Evolutionary conservation across 1,140 invertebrate species (phyloP), one percentile per base, ranked within the genome.

Genomic region (Pentalonia nigronervosa): DNA sequence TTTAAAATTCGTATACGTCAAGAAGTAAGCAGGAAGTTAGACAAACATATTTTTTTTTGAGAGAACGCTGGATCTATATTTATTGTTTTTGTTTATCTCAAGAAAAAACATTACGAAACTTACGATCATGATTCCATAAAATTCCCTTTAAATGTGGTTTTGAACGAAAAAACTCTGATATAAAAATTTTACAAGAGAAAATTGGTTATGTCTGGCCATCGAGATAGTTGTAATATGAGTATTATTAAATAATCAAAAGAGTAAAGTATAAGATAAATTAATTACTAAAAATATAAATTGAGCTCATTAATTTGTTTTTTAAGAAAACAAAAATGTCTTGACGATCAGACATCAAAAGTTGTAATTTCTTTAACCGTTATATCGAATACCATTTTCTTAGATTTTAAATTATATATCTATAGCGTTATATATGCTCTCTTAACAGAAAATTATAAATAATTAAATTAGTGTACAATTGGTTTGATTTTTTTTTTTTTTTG

Each of bases 221-320:
- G 17, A n/a, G 4, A n/a, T 76, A 76, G 20, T 76, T 76, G 60
- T n/a, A 76, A 76, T 17, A 76, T n/a, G 60, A 76, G n/a, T 76
- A n/a, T 76, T 76, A 76, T 76, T 76, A n/a, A n/a, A 76, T 3
- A 76, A 76, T 7, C 60, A 17, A n/a, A 30, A 76, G 30, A n/a
- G 14, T 30, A 48, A 14, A 48, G 47, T n/a, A n/a, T 76, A 76
- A 67, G 3, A 76, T 76, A 6, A 76, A 14, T 76, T 76, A 76
- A 34, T 76, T 34, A 76, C 6, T n/a, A 76, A 76, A 76, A 76
- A 7, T 76, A 76, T 76, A 76, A 76, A 76, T 76, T 76, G 17
- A n/a, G n/a, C n/a, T 76, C 30, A 76, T 76, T 76, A 76, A 76
- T 76, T 76, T 76, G 14, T n/a, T 76, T 67, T 67, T 76, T n/a